These are phyloP conservation scores for Dasyurus viverrinus DNA, from an alignment of 2,113 vertebrate species.

Conservation along the genomic window DNA sequence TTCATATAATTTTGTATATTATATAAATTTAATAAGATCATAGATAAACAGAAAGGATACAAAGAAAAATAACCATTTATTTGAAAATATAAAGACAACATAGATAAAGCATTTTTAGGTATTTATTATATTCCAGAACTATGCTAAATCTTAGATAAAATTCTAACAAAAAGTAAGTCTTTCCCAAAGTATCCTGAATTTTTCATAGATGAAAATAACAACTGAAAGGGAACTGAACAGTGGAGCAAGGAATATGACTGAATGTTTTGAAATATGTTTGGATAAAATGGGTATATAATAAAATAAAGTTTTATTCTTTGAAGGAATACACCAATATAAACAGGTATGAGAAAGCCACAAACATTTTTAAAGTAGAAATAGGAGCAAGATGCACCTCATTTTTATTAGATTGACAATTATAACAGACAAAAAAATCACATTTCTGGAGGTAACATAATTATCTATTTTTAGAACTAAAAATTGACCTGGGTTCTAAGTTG, in stretches of 20 bases:
- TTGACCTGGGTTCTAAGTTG: too few species aligned
- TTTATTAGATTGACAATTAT: too few species aligned
- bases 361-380: not conserved
- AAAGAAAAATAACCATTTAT: not conserved
- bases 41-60: not conserved
- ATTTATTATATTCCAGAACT: not conserved
- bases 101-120: not conserved
- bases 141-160: not conserved
- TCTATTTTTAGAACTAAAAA: too few species aligned
- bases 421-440: too few species aligned
- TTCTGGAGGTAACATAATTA: too few species aligned
- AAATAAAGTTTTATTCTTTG: not conserved
- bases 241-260: not conserved
- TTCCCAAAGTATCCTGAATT: not conserved
- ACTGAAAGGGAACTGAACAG: not conserved
- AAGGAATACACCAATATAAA: not conserved
- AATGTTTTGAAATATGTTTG: not conserved
- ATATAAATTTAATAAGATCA: not conserved
- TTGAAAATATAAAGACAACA: too few species aligned
- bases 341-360: not conserved
- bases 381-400: not conserved
- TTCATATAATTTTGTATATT: not conserved
- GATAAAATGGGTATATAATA: not conserved
- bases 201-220: not conserved
- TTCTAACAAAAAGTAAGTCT: too few species aligned